These are phyloP conservation scores for Drosophila infuscata DNA, from an alignment of 2,888 invertebrate genomes.

Conservation along the genomic window DNA sequence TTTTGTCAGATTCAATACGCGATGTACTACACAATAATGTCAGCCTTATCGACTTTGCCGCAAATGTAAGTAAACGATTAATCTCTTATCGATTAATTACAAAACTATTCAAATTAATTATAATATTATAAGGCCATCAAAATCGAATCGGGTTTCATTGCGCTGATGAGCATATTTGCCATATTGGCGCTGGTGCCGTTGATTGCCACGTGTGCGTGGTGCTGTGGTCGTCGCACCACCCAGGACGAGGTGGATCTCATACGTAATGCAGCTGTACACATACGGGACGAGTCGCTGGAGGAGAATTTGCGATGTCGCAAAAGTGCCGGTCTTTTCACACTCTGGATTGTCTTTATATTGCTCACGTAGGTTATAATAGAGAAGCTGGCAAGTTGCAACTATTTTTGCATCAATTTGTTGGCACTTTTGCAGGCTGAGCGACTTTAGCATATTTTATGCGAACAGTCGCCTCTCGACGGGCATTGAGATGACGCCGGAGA, in stretches of 20 bases:
- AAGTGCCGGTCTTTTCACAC: constrained; percentile 80
- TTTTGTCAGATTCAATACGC: constrained; percentile 81
- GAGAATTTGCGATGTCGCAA: constrained; percentile 82
- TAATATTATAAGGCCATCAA: constrained; percentile 87
- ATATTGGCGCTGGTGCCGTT: constrained; percentile 89
- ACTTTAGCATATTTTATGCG: constrained; percentile 87
- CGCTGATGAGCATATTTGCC: constrained; percentile 87
- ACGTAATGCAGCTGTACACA: constrained; percentile 80
- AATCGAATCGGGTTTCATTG: constrained; percentile 90
- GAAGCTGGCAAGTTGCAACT: constrained; percentile 1
- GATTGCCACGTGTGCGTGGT: constrained; percentile 87
- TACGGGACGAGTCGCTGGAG: constrained; percentile 82
- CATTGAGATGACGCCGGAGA: constrained; percentile 86
- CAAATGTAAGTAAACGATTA: constrained; percentile 78
- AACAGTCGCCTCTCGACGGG: constrained; percentile 88
- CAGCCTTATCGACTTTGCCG: constrained; percentile 82
- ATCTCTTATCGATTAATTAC: background rate
- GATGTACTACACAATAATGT: constrained; percentile 84
- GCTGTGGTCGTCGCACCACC: constrained; percentile 84
- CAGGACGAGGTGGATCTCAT: constrained; percentile 84
- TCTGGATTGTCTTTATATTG: constrained; percentile 83
- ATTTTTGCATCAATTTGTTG: constrained; percentile 30
- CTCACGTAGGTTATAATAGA: constrained; percentile 74
- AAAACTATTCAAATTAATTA: background rate
- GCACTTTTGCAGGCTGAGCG: constrained; percentile 85